Percentiles rank a stretch among this genome's conserved stretches.
phyloP scores from a whole-genome alignment of 2,888 invertebrate species.

The Acrocera orbiculus region DNA sequence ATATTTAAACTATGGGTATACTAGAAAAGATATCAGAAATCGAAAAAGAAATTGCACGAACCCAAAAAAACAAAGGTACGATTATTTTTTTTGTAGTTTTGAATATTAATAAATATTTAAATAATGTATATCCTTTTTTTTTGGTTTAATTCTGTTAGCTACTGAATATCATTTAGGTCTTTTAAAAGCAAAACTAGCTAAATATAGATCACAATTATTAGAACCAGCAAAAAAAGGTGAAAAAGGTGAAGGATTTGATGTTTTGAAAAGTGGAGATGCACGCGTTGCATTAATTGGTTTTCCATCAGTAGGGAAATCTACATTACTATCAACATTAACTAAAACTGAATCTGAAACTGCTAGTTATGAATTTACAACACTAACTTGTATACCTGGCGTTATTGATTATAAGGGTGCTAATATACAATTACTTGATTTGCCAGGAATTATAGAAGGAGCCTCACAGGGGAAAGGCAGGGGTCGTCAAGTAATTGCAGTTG shows the following conservation, averaged over 20 bases:
- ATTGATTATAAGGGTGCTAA: conserved; percentile 97
- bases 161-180: conserved; percentile 98
- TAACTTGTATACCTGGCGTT: conserved; percentile 98
- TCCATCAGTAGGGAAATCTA: conserved; percentile 72
- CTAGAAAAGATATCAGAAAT: conserved; percentile 98
- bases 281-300: conserved; percentile 95
- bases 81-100: background rate
- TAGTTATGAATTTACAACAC: conserved; percentile 94
- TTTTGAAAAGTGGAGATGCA: conserved; percentile 97
- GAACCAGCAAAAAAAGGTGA: conserved; percentile 90
- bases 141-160: conserved; percentile 41
- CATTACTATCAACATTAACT: conserved; percentile 84
- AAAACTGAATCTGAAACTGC: conserved; percentile 95
- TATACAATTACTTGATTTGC: conserved; percentile 93
- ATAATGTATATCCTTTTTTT: background rate
- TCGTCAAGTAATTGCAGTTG: conserved; percentile 94
- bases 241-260: conserved; percentile 97
- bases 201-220: conserved; percentile 81
- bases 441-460: conserved; percentile 99
- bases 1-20: conserved; percentile 65
- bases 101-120: background rate
- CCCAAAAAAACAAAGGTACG: conserved; percentile 97
- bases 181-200: conserved; percentile 90
- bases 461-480: conserved; percentile 87
- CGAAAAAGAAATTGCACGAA: conserved; percentile 93